Conservation (phyloP, 2,797 vertebrate genomes). For the Microhierax caerulescens region DNA sequence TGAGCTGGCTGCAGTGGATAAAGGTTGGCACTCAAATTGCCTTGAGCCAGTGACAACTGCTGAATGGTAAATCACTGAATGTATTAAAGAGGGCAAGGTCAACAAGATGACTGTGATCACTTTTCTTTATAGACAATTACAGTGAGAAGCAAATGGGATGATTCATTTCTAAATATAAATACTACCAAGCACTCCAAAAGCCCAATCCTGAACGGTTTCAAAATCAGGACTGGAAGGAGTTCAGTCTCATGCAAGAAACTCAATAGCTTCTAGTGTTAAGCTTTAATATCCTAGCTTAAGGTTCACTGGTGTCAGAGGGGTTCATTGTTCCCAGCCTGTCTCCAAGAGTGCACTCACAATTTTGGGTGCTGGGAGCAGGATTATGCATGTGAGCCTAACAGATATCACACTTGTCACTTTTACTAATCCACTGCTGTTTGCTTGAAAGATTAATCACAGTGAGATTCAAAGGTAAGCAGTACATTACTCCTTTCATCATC, state of each 20-base stretch:
- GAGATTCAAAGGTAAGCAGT: background rate
- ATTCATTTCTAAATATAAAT: constrained; percentile 28
- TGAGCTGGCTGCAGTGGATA: background rate
- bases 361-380: background rate
- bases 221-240: background rate
- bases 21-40: background rate
- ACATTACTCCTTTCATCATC: background rate
- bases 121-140: background rate
- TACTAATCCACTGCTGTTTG: background rate
- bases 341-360: background rate
- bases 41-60: background rate
- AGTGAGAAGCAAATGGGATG: background rate
- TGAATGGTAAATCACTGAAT: background rate
- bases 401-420: background rate
- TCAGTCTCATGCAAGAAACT: background rate
- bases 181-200: background rate
- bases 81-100: background rate
- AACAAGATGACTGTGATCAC: background rate
- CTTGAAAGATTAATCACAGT: background rate
- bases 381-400: background rate
- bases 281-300: background rate
- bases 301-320: background rate
- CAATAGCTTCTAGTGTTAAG: background rate
- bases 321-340: background rate
- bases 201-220: background rate